A percentile compares a stretch with the other conserved stretches of the same genome.
These are phyloP conservation scores for Hypanus sabinus DNA, from an alignment of 2,113 vertebrate genomes.

Conservation along the genomic window DNA sequence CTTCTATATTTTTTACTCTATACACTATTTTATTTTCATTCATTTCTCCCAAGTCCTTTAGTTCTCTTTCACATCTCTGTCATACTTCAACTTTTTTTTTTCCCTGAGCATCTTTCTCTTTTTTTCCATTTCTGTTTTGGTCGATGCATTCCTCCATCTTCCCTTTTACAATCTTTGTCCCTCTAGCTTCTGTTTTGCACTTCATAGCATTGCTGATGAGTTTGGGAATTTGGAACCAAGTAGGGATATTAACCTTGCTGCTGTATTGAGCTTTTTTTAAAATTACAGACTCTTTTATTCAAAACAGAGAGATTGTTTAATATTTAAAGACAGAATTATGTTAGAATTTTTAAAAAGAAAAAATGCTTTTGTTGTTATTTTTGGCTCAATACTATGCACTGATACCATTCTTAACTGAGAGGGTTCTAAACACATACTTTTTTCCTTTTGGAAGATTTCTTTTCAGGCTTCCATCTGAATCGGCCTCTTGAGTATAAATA, in stretches of 20 bases:
- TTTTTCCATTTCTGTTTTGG: not conserved
- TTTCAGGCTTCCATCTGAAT: not conserved
- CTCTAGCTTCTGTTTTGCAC: not conserved
- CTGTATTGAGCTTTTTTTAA: not conserved
- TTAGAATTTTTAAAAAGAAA: not conserved
- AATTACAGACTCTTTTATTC: not conserved
- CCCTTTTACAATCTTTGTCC: not conserved
- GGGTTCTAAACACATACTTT: not conserved
- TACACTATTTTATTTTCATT: not conserved
- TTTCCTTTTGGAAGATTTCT: not conserved
- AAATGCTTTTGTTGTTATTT: not conserved
- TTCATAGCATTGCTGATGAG: not conserved
- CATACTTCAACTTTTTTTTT: not conserved
- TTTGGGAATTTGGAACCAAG: not conserved
- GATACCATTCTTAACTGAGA: not conserved
- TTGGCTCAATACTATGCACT: not conserved
- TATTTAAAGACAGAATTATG: slow-evolving; percentile 22
- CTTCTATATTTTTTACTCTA: not conserved
- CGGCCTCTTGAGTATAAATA: slow-evolving; percentile 4
- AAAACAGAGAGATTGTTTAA: not conserved
- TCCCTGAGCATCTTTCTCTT: too few species aligned
- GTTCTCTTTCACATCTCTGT: not conserved
- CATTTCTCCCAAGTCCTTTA: too few species aligned
- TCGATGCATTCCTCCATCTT: not conserved
- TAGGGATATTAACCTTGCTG: not conserved